These are phyloP conservation scores for Pterostichus niger DNA, from an alignment of 2,888 invertebrate species.

Conservation along the genomic window DNA sequence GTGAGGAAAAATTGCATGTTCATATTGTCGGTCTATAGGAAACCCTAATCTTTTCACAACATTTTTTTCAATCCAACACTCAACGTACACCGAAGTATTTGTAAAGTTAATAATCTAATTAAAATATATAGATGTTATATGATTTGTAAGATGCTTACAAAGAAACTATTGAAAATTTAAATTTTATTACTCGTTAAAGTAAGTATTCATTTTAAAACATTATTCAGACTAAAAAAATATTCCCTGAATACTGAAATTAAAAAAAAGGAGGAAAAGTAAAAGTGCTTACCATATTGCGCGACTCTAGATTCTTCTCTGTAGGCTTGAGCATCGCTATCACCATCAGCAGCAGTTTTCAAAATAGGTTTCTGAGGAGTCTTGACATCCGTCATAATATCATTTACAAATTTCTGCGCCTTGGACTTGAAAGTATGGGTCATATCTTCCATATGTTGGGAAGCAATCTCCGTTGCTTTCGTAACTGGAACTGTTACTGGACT, in stretches of 20 bases:
- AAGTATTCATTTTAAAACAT: no score
- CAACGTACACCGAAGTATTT: no score
- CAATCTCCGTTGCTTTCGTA: conserved; percentile 78
- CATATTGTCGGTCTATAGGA: no score
- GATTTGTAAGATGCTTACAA: no score
- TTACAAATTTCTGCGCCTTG: conserved; percentile 84
- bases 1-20: no score
- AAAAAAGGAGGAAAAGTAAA: neutral
- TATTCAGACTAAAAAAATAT: neutral
- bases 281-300: conserved; percentile 84
- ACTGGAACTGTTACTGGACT: conserved; percentile 75
- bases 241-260: neutral
- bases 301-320: conserved; percentile 86
- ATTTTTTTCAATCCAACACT: no score
- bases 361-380: conserved; percentile 75
- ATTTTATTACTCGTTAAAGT: no score
- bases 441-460: conserved; percentile 82
- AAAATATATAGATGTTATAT: no score
- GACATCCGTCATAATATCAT: conserved; percentile 83
- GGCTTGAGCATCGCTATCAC: conserved; percentile 82
- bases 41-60: no score
- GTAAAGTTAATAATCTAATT: no score
- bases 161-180: no score
- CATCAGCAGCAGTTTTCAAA: conserved; percentile 76
- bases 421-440: conserved; percentile 85